Evolutionary conservation across 2,113 vertebrate species (phyloP), one percentile per base, ranked within the genome.

Genomic region (Isichthys henryi): DNA sequence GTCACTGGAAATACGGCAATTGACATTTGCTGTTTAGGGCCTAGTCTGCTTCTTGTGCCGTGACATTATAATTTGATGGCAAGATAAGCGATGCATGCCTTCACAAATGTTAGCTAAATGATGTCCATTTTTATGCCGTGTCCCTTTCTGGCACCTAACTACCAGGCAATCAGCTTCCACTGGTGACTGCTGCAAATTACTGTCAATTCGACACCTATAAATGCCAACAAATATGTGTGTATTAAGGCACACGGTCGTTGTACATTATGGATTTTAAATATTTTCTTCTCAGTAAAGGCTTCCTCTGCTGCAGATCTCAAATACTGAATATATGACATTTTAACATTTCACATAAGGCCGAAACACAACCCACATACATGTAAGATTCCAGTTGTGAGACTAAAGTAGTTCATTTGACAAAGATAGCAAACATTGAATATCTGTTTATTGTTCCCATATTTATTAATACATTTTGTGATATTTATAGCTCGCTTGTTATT

Each of bases 91-190:
- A 96, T 94, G 94, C 95, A 97, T 96, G 95, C 95, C 94, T 95
- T 96, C 92, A 95, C 96, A 96, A 94, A 97, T 97, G 95, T 95
- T 97, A 96, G 95, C 95, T 95, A 96, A 97, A 97, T 97, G 96
- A 96, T 96, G 95, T 94, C 92, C 92, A 88, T 88, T 90, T 80
- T 94, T 93, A 94, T 93, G 93, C 90, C 85, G 45, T 10, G 66
- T 91, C 85, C 90, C 91, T 93, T 93, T 93, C 90, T 92, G 92
- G 90, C 89, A 87, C 90, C 89, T 93, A 92, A 89, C 91, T 86
- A 35, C 53, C 53, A 89, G 45, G 82, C n/a, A 53, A 35, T 56
- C 35, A 23, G 19, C 53, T 46, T 46, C 21, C 27, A n/a, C 35
- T 53, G n/a, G 5, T 1, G 15, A 84, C 45, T 31, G 48, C 50